Conservation (phyloP, 2,888 invertebrate genomes). For the Drosophila eohydei region DNA sequence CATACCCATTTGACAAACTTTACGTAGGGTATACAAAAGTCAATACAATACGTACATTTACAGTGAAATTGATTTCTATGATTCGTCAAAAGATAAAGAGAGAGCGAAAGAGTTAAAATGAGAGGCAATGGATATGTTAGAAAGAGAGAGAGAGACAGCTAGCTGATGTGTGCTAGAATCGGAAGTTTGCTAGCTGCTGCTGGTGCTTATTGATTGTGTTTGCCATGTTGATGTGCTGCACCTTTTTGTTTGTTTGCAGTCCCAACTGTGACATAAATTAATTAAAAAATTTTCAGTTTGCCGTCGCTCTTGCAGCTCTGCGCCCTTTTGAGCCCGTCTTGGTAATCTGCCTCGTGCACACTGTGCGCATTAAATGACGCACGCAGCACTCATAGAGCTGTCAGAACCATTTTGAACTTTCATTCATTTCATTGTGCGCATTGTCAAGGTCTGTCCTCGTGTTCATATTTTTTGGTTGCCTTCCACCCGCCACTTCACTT, state of each 20-base stretch:
- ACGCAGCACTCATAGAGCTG: slow-evolving; percentile 32
- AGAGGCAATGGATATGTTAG: not conserved
- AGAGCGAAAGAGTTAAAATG: not conserved
- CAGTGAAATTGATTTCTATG: slow-evolving; percentile 54
- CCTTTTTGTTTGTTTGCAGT: slow-evolving; percentile 40
- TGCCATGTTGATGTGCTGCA: slow-evolving; percentile 31
- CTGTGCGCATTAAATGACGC: slow-evolving; percentile 52
- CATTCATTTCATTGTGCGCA: slow-evolving; percentile 33
- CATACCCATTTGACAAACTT: not conserved
- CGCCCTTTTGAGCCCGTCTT: not conserved
- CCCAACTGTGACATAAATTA: slow-evolving; percentile 50
- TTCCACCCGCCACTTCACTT: slow-evolving; percentile 18
- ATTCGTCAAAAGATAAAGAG: slow-evolving; percentile 29
- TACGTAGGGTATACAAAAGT: slow-evolving; percentile 27
- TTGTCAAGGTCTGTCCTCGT: slow-evolving; percentile 23
- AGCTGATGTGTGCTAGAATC: slow-evolving; percentile 7
- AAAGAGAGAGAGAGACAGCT: not conserved
- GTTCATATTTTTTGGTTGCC: slow-evolving; percentile 7
- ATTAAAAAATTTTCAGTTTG: slow-evolving; percentile 43
- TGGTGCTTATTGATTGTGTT: slow-evolving; percentile 43
- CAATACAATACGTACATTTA: slow-evolving; percentile 45
- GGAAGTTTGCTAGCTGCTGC: slow-evolving; percentile 36
- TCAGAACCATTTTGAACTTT: slow-evolving; percentile 24
- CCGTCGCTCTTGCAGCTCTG: not conserved
- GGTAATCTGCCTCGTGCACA: slow-evolving; percentile 14